Evolutionary conservation across 2,113 vertebrate species (phyloP), one percentile per base, ranked within the genome.

Genomic region (Notechis scutatus): DNA sequence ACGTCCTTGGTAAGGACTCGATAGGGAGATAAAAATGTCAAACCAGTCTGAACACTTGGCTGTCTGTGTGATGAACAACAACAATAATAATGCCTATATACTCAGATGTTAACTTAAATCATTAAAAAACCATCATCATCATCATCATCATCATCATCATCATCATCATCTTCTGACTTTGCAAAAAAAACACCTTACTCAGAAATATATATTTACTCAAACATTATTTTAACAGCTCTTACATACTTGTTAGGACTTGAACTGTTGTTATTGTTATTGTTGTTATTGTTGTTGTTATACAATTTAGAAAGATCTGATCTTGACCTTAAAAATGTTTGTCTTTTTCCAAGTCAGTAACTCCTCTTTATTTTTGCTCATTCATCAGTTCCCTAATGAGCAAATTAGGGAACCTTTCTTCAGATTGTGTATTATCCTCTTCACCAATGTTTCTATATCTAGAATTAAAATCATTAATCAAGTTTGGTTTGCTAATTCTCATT

Each of bases 391-490:
- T 96, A 91, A 93, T 0, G 0, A 94, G 93, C 14, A 90, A 64
- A 95, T 94, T 54, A 92, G 89, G 89, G 12, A 69, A 15, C 57
- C 91, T 90, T 94, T 56, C 89, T 61, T 94, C 91, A 87, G 92
- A 94, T 94, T 94, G 26, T n/a, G 88, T 85, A 21, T 45, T 87
- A 94, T 92, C 89, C 61, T 94, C 64, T 94, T 97, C 95, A 86
- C 93, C 14, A 85, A 85, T 95, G 94, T 94, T 96, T 96, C 93
- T 95, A 92, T 94, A 93, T 55, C 91, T 59, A 91, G 94, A 95
- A 96, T 96, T 95, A 95, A 95, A 95, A 81, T 2, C 11, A 34
- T 96, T 97, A 93, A 94, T 95, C 92, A 94, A 93, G 87, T 94
- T 95, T 96, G 55, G 89, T 92, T 96, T 96, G 93, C 90, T 93